Evolutionary conservation across 2,888 invertebrate species (phyloP), one percentile per base, ranked within the genome.

Genomic region (Liposcelis brunnea): DNA sequence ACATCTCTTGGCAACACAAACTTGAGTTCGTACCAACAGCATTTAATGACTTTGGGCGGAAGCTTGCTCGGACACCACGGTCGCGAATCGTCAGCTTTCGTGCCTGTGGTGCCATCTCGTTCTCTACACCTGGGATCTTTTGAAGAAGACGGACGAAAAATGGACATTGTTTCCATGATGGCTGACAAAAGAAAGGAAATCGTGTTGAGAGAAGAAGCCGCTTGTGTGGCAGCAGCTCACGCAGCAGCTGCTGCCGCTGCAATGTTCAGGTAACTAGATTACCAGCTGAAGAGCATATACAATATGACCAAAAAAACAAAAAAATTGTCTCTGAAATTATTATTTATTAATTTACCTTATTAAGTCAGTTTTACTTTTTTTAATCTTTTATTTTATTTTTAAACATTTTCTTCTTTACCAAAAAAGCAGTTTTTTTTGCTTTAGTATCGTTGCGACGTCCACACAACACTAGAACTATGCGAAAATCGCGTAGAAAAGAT

Each of bases 11-110:
- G 8, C 26, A 26, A 8, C 19, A 18, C 7, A 6, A 18, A 10
- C 19, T 14, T 18, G 19, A 21, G 19, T 16, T 18, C 16, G 40
- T 40, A 40, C 19, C 40, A 40, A 7, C 40, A 40, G 19, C 40
- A 40, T 19, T 11, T 40, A 6, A 18, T 21, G 16, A 18, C 40
- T 16, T 11, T 40, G 19, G 40, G 40, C 5, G 40, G 40, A 5
- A 40, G 40, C 11, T 11, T 40, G 7, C 19, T 40, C 6, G 40
- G 40, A 5, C 40, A 40, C 19, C 40, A 40, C 40, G 18, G 16
- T 59, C 71, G 83, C 36, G 84, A 84, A 63, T 74, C 80, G 7
- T 86, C 85, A 11, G 87, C 87, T 1, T 87, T 87, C 61, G 85
- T 86, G 44, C 86, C 87, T 31, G 87, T 87, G 44, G 79, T 87